These are phyloP conservation scores for Machimus atricapillus DNA, from an alignment of 2,888 invertebrate species.

Conservation along the genomic window DNA sequence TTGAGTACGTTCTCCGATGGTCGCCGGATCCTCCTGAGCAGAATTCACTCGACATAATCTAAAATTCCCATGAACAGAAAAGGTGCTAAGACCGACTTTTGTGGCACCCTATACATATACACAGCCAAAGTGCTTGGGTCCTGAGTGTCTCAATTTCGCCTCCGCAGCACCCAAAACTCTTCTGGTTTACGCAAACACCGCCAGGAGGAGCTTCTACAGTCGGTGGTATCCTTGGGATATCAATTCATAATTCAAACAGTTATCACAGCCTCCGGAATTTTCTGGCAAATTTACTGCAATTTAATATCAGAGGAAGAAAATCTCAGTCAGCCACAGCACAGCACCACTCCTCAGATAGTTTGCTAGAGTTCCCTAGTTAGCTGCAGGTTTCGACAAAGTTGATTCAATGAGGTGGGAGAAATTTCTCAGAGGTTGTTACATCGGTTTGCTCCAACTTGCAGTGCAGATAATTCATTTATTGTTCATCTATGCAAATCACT, in stretches of 20 bases:
- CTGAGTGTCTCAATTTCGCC: background rate
- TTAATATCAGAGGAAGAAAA: slow-evolving; percentile 31
- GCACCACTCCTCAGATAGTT: background rate
- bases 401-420: background rate
- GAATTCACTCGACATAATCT: background rate
- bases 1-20: background rate
- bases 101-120: slow-evolving; percentile 18
- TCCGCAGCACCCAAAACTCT: background rate
- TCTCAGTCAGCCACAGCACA: background rate
- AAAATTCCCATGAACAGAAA: slow-evolving; percentile 17
- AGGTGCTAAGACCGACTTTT: slow-evolving; percentile 16
- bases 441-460: slow-evolving; percentile 16
- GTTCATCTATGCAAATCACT: slow-evolving; percentile 46
- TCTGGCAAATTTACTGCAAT: slow-evolving; percentile 47
- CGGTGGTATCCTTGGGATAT: slow-evolving; percentile 1
- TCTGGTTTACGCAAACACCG: background rate
- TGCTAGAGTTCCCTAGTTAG: background rate
- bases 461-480: slow-evolving; percentile 45
- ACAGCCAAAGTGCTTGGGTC: background rate
- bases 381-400: background rate
- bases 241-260: slow-evolving; percentile 46
- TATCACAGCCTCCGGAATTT: slow-evolving; percentile 46
- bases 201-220: background rate
- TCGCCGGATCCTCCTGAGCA: background rate
- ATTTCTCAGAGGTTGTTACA: background rate